Percentiles rank a stretch among this genome's conserved stretches.
phyloP scores from a whole-genome alignment of 2,888 invertebrate genomes.

The Melinaea marsaeus region DNA sequence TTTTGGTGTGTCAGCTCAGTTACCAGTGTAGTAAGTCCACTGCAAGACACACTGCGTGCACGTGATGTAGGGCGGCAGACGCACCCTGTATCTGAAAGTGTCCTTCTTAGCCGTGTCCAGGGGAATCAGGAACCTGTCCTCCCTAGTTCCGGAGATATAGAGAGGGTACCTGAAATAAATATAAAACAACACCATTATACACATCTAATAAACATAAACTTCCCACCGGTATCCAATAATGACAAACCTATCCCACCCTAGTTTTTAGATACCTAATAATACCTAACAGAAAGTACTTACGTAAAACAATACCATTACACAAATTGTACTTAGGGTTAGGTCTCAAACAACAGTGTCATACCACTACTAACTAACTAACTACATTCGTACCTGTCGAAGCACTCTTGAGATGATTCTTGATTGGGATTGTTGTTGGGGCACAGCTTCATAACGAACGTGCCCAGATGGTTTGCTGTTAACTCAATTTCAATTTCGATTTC shows the following conservation, averaged over 20 bases:
- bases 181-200: neutral
- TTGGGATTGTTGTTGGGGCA: conserved; percentile 91
- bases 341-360: no score
- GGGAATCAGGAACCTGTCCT: conserved; percentile 84
- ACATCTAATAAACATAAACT: neutral
- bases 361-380: no score
- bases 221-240: no score
- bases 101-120: conserved; percentile 83
- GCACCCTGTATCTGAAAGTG: conserved; percentile 82
- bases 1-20: conserved; percentile 1
- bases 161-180: conserved; percentile 80
- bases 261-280: no score
- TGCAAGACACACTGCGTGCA: conserved; percentile 95
- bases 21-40: conserved; percentile 93
- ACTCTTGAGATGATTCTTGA: conserved; percentile 87
- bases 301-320: no score
- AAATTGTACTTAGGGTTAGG: no score
- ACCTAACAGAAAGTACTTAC: no score
- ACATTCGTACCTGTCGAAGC: conserved; percentile 82
- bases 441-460: conserved; percentile 89
- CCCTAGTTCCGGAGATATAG: conserved; percentile 83
- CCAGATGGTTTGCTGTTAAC: conserved; percentile 93
- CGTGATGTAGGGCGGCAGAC: conserved; percentile 88
- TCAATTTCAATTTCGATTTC: conserved; percentile 92
- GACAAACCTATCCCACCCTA: no score